These are phyloP conservation scores for Crenuchus spilurus DNA, from an alignment of 2,797 vertebrate species.

Conservation along the genomic window DNA sequence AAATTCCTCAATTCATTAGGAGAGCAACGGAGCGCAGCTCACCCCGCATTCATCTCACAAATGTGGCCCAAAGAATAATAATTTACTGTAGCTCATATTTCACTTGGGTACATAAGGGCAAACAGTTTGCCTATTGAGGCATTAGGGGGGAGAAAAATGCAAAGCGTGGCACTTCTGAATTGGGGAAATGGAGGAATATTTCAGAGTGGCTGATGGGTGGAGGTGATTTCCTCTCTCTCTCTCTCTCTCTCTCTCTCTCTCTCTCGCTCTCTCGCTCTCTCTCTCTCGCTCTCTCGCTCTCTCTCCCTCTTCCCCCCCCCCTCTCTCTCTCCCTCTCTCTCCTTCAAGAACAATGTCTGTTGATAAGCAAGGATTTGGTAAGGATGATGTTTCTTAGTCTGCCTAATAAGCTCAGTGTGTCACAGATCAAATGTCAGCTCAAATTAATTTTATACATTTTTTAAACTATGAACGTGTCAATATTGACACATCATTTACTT, in stretches of 20 bases:
- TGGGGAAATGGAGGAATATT: constrained; percentile 70
- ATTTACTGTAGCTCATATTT: constrained; percentile 85
- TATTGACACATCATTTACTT: too few species aligned
- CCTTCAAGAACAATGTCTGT: constrained; percentile 32
- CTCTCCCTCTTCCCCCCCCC: not conserved
- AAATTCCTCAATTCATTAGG: constrained; percentile 85
- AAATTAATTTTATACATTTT: too few species aligned
- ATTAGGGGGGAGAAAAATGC: constrained; percentile 77
- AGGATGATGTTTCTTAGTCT: not conserved
- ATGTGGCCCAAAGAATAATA: constrained; percentile 82
- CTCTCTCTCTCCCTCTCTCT: not conserved
- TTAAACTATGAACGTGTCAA: too few species aligned
- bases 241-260: constrained; percentile 7
- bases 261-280: constrained; percentile 2
- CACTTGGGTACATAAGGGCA: constrained; percentile 81
- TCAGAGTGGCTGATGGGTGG: constrained; percentile 64
- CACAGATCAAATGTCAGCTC: constrained; percentile 10
- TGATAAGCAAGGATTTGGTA: constrained; percentile 14
- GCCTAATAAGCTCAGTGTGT: not conserved
- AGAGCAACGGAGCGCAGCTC: constrained; percentile 79
- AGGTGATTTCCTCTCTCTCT: constrained; percentile 20
- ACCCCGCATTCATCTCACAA: constrained; percentile 82
- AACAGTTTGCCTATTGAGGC: constrained; percentile 79
- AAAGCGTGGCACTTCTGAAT: constrained; percentile 76
- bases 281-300: not conserved